Evolutionary conservation across 2,113 vertebrate species (phyloP).

Genomic region (Silurus glanis): DNA sequence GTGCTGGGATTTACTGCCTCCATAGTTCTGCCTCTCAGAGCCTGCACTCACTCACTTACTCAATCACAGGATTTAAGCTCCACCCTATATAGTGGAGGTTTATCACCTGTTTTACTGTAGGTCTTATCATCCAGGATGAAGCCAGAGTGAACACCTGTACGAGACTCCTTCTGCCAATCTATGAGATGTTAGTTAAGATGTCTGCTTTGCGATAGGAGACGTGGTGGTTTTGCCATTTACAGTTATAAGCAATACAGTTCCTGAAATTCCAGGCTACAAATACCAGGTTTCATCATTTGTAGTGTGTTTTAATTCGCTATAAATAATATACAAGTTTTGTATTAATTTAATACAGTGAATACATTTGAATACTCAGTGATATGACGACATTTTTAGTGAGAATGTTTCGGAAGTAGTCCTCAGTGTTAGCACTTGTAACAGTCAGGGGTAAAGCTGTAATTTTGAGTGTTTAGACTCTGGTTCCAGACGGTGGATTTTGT

Average conservation of each 20-base stretch:
- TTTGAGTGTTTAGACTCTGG: background rate
- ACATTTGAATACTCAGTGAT: background rate
- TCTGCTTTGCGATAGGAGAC: background rate
- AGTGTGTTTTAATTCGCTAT: background rate
- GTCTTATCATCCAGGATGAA: background rate
- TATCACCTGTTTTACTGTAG: background rate
- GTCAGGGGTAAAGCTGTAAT: background rate
- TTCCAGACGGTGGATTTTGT: background rate
- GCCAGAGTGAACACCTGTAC: background rate
- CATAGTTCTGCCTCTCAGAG: constrained; percentile 32
- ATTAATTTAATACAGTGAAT: no score
- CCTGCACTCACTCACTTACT: constrained; percentile 7
- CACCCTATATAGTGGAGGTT: background rate
- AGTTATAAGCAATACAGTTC: background rate
- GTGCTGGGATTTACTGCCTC: constrained; percentile 63
- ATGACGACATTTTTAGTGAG: background rate
- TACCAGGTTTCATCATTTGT: background rate
- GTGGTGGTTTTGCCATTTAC: background rate
- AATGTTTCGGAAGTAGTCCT: background rate
- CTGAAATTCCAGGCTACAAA: background rate
- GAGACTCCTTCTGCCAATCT: constrained; percentile 1
- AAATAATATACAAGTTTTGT: no score
- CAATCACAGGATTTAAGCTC: background rate
- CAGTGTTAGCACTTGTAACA: background rate
- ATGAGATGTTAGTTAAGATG: background rate